Evolutionary conservation across 2,888 invertebrate genomes (phyloP).

Genomic region (Cacoxenus indagator): DNA sequence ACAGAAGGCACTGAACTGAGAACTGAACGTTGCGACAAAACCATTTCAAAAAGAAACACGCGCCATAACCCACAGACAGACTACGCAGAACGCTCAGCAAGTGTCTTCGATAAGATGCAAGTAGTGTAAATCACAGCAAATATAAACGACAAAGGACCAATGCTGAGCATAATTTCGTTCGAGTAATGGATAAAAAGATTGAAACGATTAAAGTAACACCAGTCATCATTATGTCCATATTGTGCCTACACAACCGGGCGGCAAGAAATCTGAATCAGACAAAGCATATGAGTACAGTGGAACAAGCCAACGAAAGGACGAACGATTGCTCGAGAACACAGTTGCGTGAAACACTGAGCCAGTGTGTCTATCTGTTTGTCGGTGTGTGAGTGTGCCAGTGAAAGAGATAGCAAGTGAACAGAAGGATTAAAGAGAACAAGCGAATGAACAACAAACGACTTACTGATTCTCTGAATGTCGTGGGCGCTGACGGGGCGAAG

Average conservation of each 20-base stretch:
- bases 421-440: background rate
- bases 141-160: background rate
- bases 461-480: background rate
- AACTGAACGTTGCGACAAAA: background rate
- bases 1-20: background rate
- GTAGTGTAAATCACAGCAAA: background rate
- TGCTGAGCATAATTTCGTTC: background rate
- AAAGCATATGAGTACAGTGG: too few species aligned
- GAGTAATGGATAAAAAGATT: background rate
- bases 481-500: background rate
- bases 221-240: background rate
- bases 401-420: too few species aligned
- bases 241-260: background rate
- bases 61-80: background rate
- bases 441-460: conserved; percentile 26
- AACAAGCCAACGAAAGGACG: background rate
- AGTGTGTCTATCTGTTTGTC: background rate
- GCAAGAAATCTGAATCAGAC: background rate
- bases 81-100: background rate
- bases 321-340: background rate
- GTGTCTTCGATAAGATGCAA: background rate
- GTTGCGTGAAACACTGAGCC: background rate
- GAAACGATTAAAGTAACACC: background rate
- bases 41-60: background rate
- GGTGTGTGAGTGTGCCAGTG: background rate